These are phyloP conservation scores for Meloidogyne floridensis DNA, from an alignment of 1,140 invertebrate species.

Conservation along the genomic window DNA sequence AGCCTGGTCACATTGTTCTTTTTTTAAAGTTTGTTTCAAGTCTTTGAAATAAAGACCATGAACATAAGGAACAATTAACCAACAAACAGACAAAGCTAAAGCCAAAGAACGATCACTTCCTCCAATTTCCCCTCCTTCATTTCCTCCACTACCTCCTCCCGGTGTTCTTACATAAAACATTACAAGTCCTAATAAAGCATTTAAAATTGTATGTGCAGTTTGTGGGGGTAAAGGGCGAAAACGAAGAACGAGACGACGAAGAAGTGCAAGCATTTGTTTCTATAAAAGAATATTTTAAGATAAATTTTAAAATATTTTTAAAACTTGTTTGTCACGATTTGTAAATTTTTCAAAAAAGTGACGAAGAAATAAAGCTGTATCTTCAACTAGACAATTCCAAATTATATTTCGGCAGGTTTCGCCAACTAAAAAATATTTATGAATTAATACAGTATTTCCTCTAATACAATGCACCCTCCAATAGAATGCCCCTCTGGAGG, in stretches of 20 bases:
- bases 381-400: slow-evolving; percentile 96
- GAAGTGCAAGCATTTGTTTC: slow-evolving; percentile 87
- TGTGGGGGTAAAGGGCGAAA: slow-evolving; percentile 91
- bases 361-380: slow-evolving; percentile 89
- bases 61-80: slow-evolving; percentile 90
- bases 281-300: slow-evolving; percentile 40
- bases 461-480: no score
- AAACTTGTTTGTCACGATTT: slow-evolving; percentile 78
- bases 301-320: slow-evolving; percentile 10
- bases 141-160: slow-evolving; percentile 71
- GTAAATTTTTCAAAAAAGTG: slow-evolving; percentile 94
- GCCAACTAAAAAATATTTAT: slow-evolving; percentile 67
- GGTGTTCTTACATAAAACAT: slow-evolving; percentile 97
- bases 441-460: no score
- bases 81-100: slow-evolving; percentile 87
- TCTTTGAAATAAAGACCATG: slow-evolving; percentile 99
- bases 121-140: slow-evolving; percentile 68
- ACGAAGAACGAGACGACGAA: slow-evolving; percentile 88
- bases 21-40: slow-evolving; percentile 94
- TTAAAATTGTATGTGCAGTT: slow-evolving; percentile 96
- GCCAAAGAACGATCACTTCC: slow-evolving; percentile 88
- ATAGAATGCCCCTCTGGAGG: no score
- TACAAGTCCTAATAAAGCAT: slow-evolving; percentile 96
- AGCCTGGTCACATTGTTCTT: slow-evolving; percentile 96
- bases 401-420: slow-evolving; percentile 74